Percentiles rank a stretch among this genome's conserved stretches.
Evolutionary conservation across 1,140 invertebrate genomes (phyloP).

Genomic region (Aradophagus sp.): DNA sequence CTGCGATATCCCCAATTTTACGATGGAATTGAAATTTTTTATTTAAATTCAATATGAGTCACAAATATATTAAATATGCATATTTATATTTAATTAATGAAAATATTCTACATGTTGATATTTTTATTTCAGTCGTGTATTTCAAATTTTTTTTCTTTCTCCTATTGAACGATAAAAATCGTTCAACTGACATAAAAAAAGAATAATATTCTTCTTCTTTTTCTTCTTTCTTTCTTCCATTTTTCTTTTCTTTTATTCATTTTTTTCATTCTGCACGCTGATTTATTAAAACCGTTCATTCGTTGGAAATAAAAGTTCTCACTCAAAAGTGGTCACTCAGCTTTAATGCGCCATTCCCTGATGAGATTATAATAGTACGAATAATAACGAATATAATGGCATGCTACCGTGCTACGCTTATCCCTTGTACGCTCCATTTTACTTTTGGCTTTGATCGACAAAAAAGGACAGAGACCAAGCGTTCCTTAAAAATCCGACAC

Average conservation of each 20-base stretch:
- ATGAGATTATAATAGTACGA: slow-evolving; percentile 52
- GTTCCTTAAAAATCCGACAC: slow-evolving; percentile 23
- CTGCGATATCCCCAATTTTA: too few relatives aligned
- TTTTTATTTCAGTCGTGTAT: too few relatives aligned
- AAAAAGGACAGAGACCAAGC: slow-evolving; percentile 8
- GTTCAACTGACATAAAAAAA: too few relatives aligned
- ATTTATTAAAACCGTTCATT: slow-evolving; percentile 42
- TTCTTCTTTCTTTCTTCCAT: slow-evolving; percentile 19
- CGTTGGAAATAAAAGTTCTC: slow-evolving; percentile 27
- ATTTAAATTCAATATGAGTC: too few relatives aligned
- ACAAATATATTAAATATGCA: too few relatives aligned
- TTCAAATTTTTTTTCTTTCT: too few relatives aligned
- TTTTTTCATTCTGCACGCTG: slow-evolving; percentile 16
- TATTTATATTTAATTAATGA: too few relatives aligned
- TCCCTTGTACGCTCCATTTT: slow-evolving; percentile 21
- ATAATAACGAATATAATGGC: slow-evolving; percentile 50
- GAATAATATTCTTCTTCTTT: slow-evolving; percentile 17
- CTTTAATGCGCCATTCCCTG: slow-evolving; percentile 36
- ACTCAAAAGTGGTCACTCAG: slow-evolving; percentile 26
- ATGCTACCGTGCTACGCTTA: slow-evolving; percentile 40
- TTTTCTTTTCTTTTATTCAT: slow-evolving; percentile 22
- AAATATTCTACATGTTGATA: too few relatives aligned
- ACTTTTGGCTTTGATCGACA: slow-evolving; percentile 6
- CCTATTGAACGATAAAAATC: slow-evolving; percentile 10
- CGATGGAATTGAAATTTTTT: too few relatives aligned